These are phyloP conservation scores for Triops longicaudatus DNA, from an alignment of 1,140 invertebrate genomes.

Conservation along the genomic window DNA sequence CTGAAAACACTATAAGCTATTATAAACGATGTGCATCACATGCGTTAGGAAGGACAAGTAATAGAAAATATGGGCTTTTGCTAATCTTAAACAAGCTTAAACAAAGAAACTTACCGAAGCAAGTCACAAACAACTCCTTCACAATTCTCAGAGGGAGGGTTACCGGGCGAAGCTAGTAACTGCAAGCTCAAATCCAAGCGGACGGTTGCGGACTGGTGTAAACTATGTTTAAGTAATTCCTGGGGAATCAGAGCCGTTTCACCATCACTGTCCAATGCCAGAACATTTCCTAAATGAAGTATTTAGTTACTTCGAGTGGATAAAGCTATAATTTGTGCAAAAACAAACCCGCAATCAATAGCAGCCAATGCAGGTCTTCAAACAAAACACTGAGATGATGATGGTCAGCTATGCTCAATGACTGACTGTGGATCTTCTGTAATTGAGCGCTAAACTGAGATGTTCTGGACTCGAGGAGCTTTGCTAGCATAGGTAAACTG, in stretches of 20 bases:
- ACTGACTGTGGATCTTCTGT: conserved; percentile 48
- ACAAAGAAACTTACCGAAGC: conserved; percentile 17
- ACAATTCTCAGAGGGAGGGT: conserved; percentile 32
- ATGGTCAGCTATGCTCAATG: conserved; percentile 47
- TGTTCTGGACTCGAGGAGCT: conserved; percentile 56
- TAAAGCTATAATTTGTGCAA: not conserved
- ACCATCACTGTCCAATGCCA: conserved; percentile 61
- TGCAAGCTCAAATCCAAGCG: conserved; percentile 51
- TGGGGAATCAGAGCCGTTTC: conserved; percentile 66
- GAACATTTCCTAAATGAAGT: conserved; percentile 46
- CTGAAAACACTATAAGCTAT: not conserved
- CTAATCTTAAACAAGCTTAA: not conserved
- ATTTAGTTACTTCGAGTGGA: not conserved
- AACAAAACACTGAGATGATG: conserved; percentile 51
- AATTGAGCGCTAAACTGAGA: conserved; percentile 52
- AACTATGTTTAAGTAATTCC: conserved; percentile 62
- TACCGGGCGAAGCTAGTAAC: conserved; percentile 46
- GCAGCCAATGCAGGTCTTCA: conserved; percentile 83
- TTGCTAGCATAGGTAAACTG: conserved; percentile 48
- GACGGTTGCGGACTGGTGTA: conserved; percentile 46
- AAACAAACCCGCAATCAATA: conserved; percentile 59
- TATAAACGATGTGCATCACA: not conserved
- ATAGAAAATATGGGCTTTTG: too few relatives aligned
- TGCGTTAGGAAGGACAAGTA: too few relatives aligned
- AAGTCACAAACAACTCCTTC: conserved; percentile 24